Evolutionary conservation across 2,888 invertebrate genomes (phyloP).

Genomic region (Troilus luridus): DNA sequence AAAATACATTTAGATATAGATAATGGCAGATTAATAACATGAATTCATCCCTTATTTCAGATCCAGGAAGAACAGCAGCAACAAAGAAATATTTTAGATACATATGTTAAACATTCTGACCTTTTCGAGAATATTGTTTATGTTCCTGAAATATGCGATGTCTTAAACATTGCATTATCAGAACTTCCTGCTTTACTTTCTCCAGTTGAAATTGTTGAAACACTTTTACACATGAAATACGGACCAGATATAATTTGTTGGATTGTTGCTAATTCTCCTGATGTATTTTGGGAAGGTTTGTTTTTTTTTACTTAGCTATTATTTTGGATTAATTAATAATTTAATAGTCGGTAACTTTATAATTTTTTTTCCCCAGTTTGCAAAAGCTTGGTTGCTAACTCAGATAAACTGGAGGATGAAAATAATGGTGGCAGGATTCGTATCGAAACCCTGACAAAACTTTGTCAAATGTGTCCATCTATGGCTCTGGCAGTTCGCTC

Average conservation of each 20-base stretch:
- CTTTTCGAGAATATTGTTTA: conserved; percentile 96
- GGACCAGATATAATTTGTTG: conserved; percentile 92
- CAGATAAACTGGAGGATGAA: conserved; percentile 91
- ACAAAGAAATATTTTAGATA: conserved; percentile 69
- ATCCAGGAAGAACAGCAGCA: conserved; percentile 65
- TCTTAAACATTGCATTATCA: conserved; percentile 92
- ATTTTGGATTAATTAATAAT: conserved; percentile 9
- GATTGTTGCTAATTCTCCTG: conserved; percentile 94
- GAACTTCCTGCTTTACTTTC: conserved; percentile 91
- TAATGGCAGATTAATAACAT: neutral
- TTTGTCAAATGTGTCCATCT: conserved; percentile 92
- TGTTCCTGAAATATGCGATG: conserved; percentile 94
- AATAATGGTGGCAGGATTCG: conserved; percentile 83
- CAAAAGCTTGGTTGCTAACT: conserved; percentile 86
- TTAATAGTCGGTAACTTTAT: conserved; percentile 2
- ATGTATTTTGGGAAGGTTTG: conserved; percentile 88
- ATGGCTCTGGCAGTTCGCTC: conserved; percentile 88
- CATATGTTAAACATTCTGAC: conserved; percentile 84
- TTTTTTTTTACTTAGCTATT: neutral
- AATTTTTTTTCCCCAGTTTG: conserved; percentile 76
- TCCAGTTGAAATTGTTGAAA: conserved; percentile 87
- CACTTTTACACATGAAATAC: conserved; percentile 89
- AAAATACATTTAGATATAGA: too few species aligned
- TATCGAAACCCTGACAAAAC: conserved; percentile 80
- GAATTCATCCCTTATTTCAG: conserved; percentile 36